These are phyloP conservation scores for Agapornis roseicollis DNA, from an alignment of 2,113 vertebrate genomes.

Conservation along the genomic window DNA sequence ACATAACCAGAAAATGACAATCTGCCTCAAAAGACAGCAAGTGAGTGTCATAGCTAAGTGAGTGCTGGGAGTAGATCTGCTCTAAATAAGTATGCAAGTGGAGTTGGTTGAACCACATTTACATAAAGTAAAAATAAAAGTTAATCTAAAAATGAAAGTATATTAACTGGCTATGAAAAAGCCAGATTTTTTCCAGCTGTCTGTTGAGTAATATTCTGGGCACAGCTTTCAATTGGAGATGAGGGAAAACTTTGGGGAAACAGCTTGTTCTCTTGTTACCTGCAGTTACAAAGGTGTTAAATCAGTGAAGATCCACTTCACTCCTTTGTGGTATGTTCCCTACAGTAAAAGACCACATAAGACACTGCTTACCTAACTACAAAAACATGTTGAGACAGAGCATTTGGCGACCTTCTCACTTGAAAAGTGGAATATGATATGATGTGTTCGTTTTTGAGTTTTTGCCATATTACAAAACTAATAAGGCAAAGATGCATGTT, in stretches of 20 bases:
- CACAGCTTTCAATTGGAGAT: neutral
- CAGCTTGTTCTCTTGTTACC: neutral
- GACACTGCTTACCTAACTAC: neutral
- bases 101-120: neutral
- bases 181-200: neutral
- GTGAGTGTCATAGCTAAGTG: rapidly evolving
- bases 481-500: neutral
- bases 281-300: neutral
- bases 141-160: neutral
- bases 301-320: neutral
- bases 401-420: neutral
- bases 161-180: neutral
- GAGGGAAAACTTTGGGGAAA: neutral
- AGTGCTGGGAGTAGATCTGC: neutral
- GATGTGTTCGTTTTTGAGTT: neutral
- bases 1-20: neutral
- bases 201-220: neutral
- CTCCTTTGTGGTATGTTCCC: neutral
- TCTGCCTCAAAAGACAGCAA: neutral
- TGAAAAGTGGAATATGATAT: neutral
- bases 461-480: neutral
- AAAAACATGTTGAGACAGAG: neutral
- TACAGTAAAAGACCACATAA: neutral
- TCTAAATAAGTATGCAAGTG: neutral
- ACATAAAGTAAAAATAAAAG: neutral